Evolutionary conservation across 2,113 vertebrate genomes (phyloP).

Genomic region (Nerophis lumbriciformis): DNA sequence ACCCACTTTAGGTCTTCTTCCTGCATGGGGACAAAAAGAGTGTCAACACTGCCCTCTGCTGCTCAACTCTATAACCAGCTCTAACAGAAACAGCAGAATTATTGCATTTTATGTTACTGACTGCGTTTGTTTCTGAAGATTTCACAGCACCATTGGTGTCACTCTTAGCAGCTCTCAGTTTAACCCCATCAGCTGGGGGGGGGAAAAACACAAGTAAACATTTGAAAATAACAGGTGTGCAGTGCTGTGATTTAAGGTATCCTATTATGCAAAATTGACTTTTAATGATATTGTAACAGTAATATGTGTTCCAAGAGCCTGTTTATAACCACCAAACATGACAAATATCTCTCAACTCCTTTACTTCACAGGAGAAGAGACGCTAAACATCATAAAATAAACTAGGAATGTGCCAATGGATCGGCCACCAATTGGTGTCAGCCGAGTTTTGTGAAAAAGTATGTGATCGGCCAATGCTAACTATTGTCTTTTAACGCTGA

Average conservation of each 20-base stretch:
- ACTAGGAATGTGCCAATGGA: no score
- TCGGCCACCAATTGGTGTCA: no score
- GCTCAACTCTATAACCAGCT: constrained; percentile 6
- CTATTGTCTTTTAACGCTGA: no score
- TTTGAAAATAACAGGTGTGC: background rate
- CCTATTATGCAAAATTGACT: no score
- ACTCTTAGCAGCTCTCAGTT: constrained; percentile 73
- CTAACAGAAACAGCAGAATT: background rate
- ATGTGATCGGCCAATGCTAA: no score
- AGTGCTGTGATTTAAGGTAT: background rate
- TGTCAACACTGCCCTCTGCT: constrained; percentile 55
- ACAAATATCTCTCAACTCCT: background rate
- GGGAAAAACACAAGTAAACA: background rate
- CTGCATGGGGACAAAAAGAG: constrained; percentile 42
- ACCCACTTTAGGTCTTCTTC: constrained; percentile 82
- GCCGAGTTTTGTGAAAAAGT: no score
- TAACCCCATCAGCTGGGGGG: constrained; percentile 79
- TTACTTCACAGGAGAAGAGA: background rate
- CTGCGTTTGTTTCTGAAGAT: constrained; percentile 61
- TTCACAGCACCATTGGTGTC: constrained; percentile 76
- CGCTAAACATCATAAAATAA: background rate
- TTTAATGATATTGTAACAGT: no score
- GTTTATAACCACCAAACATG: no score
- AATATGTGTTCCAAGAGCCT: no score
- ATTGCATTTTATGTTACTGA: constrained; percentile 56